Base-by-base conservation (phyloP, 2,888 invertebrate genomes). In the Strigamia crassipes region DNA sequence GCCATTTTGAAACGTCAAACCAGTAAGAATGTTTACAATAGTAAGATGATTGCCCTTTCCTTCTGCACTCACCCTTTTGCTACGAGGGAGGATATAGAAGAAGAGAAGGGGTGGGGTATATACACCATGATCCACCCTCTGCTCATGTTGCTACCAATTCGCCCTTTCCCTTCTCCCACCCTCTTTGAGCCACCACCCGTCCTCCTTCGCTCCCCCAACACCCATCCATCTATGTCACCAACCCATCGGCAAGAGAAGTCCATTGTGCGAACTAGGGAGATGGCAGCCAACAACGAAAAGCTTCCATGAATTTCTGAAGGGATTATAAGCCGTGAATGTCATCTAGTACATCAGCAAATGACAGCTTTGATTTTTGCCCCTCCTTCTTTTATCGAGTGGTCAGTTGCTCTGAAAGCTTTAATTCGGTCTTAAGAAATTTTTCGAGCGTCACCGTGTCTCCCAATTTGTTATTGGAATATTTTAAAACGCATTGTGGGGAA, bases 211-310 rank as follows among this genome's bases (percentile, higher is more conserved):
- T 51, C 80, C 80, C 80, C 80, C 31, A 34, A 42, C 31, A 46
- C 42, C 56, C 80, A 80, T 80, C 80, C 80, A 80, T 80, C 80
- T 80, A 80, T 80, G 80, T 80, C 80, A 80, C 80, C 80, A 80
- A 27, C 80, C 80, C 51, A 42, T 31, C 42, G 79, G 79, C 80
- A 27, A 80, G 46, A 21, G 51, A 73, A 46, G 46, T 51, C 80
- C 80, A 51, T 80, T 80, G 80, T 80, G 51, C 31, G 80, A 3
- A 73, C 73, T 15, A 27, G 51, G 46, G 46, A 51, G 80, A 51
- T 41, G 80, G 80, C 46, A 42, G 79, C 38, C 79, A 78, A 73
- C 73, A 73, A 73, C 73, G 73, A 73, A 73, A 73, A 73, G 73
- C 73, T 73, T 73, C 73, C 73, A 73, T 73, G 73, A 73, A 73